Conservation (phyloP, 2,888 invertebrate genomes). For the Drosophila leonis region DNA sequence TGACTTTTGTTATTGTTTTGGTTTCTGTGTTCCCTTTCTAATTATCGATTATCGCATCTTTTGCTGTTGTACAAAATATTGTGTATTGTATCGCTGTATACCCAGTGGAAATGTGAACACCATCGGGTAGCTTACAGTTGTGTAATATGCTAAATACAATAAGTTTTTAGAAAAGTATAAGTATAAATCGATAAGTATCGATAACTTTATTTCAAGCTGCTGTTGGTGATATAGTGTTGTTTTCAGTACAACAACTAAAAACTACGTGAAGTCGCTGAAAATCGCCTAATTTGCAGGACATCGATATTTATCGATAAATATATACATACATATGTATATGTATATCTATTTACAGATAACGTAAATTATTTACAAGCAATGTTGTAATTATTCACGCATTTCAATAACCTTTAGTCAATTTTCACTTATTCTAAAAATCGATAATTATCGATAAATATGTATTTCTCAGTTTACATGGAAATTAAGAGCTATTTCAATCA, state of each 20-base stretch:
- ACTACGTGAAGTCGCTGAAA: neutral
- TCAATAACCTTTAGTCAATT: too few species aligned
- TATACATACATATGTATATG: too few species aligned
- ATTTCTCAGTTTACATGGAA: neutral
- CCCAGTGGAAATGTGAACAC: neutral
- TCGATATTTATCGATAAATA: neutral
- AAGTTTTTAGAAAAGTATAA: too few species aligned
- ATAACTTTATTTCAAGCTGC: neutral
- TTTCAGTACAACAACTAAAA: too few species aligned
- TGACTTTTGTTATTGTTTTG: conserved; percentile 44
- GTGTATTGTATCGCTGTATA: conserved; percentile 14
- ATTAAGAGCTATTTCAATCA: neutral
- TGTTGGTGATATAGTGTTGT: too few species aligned
- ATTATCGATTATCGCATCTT: conserved; percentile 79
- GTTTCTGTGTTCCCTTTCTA: conserved; percentile 46
- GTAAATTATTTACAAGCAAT: too few species aligned
- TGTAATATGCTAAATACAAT: too few species aligned
- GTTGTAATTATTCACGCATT: too few species aligned
- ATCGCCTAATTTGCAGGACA: neutral
- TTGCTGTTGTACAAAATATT: conserved; percentile 24
- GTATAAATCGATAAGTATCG: neutral
- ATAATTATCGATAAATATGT: conserved; percentile 2
- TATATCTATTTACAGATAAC: too few species aligned
- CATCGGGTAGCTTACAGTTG: neutral
- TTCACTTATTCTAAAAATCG: neutral